A percentile compares a stretch with the other conserved stretches of the same genome.
These are phyloP conservation scores for Drosophila histrio DNA, from an alignment of 2,888 invertebrate species.

Conservation along the genomic window DNA sequence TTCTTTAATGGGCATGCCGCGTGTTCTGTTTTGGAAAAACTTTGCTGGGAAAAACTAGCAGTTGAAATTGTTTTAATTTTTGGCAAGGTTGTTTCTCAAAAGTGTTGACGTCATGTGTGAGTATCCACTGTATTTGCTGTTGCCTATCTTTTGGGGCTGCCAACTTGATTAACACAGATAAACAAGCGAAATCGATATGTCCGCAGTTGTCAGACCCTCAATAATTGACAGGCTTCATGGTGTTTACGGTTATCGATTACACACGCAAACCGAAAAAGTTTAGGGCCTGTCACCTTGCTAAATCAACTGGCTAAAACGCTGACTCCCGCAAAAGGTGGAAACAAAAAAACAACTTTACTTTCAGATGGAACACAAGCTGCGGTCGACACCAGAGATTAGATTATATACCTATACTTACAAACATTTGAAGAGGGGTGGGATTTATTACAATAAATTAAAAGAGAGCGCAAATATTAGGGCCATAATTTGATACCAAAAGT, in stretches of 20 bases:
- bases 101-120: slow-evolving; percentile 39
- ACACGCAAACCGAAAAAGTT: slow-evolving; percentile 20
- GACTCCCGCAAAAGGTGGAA: slow-evolving; percentile 37
- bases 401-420: slow-evolving; percentile 11
- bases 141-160: slow-evolving; percentile 52
- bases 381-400: slow-evolving; percentile 35
- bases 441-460: slow-evolving; percentile 4
- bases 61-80: slow-evolving; percentile 40
- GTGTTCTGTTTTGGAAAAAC: slow-evolving; percentile 23
- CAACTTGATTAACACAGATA: not conserved
- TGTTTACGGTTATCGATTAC: slow-evolving; percentile 50
- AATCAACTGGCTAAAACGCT: slow-evolving; percentile 32
- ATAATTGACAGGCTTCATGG: slow-evolving; percentile 39
- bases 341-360: slow-evolving; percentile 42
- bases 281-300: slow-evolving; percentile 39
- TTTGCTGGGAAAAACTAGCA: slow-evolving; percentile 35
- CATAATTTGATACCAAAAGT: slow-evolving; percentile 40
- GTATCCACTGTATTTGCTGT: slow-evolving; percentile 19
- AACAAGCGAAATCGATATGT: slow-evolving; percentile 38
- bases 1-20: slow-evolving; percentile 62
- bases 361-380: slow-evolving; percentile 59
- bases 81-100: slow-evolving; percentile 35
- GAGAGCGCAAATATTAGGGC: slow-evolving; percentile 47
- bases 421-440: not conserved
- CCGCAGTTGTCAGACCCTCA: not conserved